Percentiles rank a stretch among this genome's conserved stretches.
phyloP scores from a whole-genome alignment of 2,888 invertebrate genomes.

The Lochmaea crataegi region DNA sequence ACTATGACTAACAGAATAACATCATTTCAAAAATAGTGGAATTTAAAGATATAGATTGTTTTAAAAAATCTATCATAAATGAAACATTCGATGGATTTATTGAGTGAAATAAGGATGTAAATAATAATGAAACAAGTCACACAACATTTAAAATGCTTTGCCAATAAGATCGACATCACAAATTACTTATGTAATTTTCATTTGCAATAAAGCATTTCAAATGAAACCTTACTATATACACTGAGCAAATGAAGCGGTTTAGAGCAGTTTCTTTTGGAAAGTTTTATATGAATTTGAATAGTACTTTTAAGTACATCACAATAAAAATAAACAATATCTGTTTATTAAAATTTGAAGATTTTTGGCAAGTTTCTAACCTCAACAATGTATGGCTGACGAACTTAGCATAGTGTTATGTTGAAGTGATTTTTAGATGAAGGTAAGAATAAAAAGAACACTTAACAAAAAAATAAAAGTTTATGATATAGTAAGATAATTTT shows the following conservation, averaged over 20 bases:
- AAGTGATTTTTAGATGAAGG: conserved; percentile 11
- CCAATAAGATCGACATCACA: not conserved
- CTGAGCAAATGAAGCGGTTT: not conserved
- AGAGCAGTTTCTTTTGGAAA: not conserved
- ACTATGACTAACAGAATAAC: too few relatives aligned
- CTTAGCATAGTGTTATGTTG: not conserved
- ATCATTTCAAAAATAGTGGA: too few relatives aligned
- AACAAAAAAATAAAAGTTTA: not conserved
- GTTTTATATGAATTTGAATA: not conserved
- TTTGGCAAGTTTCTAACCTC: conserved; percentile 23
- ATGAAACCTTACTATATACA: not conserved
- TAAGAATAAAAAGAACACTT: conserved; percentile 12
- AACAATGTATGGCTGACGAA: conserved; percentile 2
- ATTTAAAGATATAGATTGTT: too few relatives aligned
- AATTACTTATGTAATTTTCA: not conserved
- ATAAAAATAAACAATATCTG: conserved; percentile 4
- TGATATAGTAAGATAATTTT: not conserved
- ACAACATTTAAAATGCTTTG: too few relatives aligned
- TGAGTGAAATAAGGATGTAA: too few relatives aligned
- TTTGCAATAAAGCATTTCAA: too few relatives aligned
- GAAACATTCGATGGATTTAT: too few relatives aligned
- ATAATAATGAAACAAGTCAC: too few relatives aligned
- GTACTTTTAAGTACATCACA: not conserved
- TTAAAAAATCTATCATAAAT: too few relatives aligned
- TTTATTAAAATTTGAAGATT: not conserved